Evolutionary conservation across 2,797 vertebrate species (phyloP).

Genomic region (Tragopan temminckii): DNA sequence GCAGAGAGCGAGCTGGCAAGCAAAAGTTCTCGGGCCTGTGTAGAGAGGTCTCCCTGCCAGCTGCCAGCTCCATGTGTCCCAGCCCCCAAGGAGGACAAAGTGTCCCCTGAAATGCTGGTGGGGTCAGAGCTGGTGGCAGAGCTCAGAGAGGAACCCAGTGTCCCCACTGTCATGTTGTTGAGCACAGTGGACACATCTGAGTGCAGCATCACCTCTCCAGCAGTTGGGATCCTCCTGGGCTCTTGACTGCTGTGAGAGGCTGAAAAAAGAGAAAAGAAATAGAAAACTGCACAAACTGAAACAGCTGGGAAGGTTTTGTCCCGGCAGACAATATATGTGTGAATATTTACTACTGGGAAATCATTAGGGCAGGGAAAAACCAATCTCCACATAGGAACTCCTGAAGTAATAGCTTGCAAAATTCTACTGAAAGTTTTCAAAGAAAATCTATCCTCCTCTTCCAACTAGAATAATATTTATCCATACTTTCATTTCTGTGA

Average conservation of each 20-base stretch:
- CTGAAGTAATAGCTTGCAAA: slow-evolving; percentile 53
- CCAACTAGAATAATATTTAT: slow-evolving; percentile 75
- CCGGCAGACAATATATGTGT: rapidly evolving
- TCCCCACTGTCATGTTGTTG: rapidly evolving
- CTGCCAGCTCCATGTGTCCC: rapidly evolving
- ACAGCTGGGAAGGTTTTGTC: background rate
- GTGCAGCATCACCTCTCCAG: rapidly evolving
- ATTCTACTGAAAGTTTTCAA: slow-evolving; percentile 54
- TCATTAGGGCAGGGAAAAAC: background rate
- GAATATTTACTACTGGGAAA: slow-evolving; percentile 24
- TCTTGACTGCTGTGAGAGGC: background rate
- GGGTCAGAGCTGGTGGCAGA: background rate
- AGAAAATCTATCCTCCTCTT: slow-evolving; percentile 46
- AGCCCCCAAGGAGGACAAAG: background rate
- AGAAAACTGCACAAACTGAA: background rate
- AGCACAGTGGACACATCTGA: rapidly evolving
- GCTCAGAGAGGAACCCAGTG: rapidly evolving
- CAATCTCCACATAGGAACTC: background rate
- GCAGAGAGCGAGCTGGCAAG: background rate
- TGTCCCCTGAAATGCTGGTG: background rate
- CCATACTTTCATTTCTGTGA: slow-evolving; percentile 68
- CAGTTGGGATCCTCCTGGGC: background rate
- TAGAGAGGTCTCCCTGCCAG: background rate
- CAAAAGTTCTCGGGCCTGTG: rapidly evolving
- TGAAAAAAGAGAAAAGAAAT: background rate